Evolutionary conservation across 2,888 invertebrate genomes (phyloP), one percentile per base, ranked within the genome.

Genomic region (Teinopalpus imperialis): DNA sequence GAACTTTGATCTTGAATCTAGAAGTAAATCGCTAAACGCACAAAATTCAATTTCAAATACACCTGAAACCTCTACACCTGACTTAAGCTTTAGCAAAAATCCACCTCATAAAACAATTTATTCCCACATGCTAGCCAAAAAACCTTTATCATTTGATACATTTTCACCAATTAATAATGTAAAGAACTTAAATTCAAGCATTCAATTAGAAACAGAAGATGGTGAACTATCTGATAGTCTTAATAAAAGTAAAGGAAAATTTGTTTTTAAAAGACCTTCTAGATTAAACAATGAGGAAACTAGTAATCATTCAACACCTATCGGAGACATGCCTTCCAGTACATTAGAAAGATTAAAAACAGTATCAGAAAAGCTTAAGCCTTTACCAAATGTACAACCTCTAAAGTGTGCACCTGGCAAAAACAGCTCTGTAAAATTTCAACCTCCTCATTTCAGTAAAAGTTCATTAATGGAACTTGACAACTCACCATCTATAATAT

Each of bases 251-350:
- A 87, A 81, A 64, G 77, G 82, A 1, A 83, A 82, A 54, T 89
- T 89, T 52, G 77, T 85, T 1, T 85, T 82, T 37, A 89, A 87
- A 63, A 77, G 69, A 48, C 86, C 88, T 1, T 81, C 87, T 5
- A 64, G 68, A 41, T 53, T 74, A 0, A 59, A 64, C 14, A 51
- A 57, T 7, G 74, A 74, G 20, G 70, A 73, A 31, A 31, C 50
- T 5, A 62, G 49, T 32, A 61, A 57, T 40, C 56, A 61, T 21
- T 51, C 56, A 7, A 66, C 67, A 2, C 68, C 75, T 1, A 59
- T 57, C 6, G 68, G 50, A 57, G 75, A 77, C 41, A 62, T 74
- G 26, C 72, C 72, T 3, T 87, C 82, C 13, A 75, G 60, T 51
- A 87, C 80, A 3, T 68, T 81, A 36, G 81, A 85, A 24, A 78